These are phyloP conservation scores for Cartodere bifasciata DNA, from an alignment of 2,888 invertebrate genomes.

Conservation along the genomic window DNA sequence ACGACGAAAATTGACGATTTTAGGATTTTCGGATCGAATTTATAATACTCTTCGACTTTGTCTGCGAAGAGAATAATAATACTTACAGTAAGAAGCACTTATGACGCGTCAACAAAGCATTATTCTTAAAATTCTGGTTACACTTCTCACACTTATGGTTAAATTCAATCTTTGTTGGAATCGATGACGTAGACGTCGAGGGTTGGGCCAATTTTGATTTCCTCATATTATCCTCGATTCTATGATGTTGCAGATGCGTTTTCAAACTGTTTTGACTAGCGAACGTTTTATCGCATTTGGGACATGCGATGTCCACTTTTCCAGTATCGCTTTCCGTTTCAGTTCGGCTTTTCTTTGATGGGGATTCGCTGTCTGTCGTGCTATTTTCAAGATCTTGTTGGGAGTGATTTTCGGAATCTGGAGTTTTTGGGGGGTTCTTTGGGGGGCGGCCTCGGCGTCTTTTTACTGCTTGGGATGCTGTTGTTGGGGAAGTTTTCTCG, in stretches of 20 bases:
- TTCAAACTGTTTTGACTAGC: slow-evolving; percentile 30
- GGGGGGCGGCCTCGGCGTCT: slow-evolving; percentile 21
- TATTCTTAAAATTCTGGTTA: slow-evolving; percentile 26
- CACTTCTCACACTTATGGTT: slow-evolving; percentile 28
- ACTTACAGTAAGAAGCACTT: too few relatives aligned
- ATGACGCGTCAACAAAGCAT: slow-evolving; percentile 25
- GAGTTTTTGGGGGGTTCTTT: slow-evolving; percentile 15
- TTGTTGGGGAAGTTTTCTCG: too few relatives aligned
- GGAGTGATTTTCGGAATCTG: slow-evolving; percentile 9
- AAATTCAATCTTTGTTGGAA: too few relatives aligned
- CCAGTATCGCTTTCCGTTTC: slow-evolving; percentile 14
- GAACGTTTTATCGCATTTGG: slow-evolving; percentile 30
- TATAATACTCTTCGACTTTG: too few relatives aligned
- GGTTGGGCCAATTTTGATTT: slow-evolving; percentile 10
- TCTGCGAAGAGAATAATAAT: too few relatives aligned
- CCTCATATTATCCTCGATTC: slow-evolving; percentile 20
- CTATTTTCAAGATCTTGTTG: too few relatives aligned
- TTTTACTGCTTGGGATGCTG: too few relatives aligned
- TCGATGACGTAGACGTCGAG: too few relatives aligned
- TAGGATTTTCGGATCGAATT: too few relatives aligned
- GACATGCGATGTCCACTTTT: slow-evolving; percentile 24
- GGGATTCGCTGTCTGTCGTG: slow-evolving; percentile 11
- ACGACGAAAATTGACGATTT: too few relatives aligned
- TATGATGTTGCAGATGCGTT: slow-evolving; percentile 30
- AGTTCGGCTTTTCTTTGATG: slow-evolving; percentile 17